Evolutionary conservation across 2,113 vertebrate genomes (phyloP), one percentile per base, ranked within the genome.

Genomic region (Antennarius striatus): DNA sequence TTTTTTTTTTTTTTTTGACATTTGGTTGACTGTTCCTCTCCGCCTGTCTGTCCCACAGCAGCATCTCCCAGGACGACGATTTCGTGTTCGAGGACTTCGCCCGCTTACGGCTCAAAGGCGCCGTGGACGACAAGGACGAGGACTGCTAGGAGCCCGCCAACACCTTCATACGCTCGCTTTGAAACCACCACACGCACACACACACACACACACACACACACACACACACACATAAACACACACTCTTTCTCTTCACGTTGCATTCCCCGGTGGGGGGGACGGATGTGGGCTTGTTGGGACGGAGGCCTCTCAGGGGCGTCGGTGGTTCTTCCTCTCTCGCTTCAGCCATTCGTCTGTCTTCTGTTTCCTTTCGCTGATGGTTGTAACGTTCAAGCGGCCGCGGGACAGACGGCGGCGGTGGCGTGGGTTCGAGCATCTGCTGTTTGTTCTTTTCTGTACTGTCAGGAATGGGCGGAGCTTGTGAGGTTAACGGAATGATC

Each of bases 51-150:
- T 68, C 10, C 55, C 43, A 10, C 82, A 91, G 91, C 86, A 96
- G 94, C 88, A 92, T 94, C 58, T 93, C 90, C 70, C 94, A 94
- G 60, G 95, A 97, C 1, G 96, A 96, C 0, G 96, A 97, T 92
- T 95, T 97, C 1, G 95, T 97, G 56, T 97, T 97, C 12, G 96
- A 97, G 84, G 96, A 97, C 79, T 97, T 97, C 43, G 96, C 96
- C 47, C 92, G 96, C 2, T 92, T 96, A 47, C 90, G 96, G 58
- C 94, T 97, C 62, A 96, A 97, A 86, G 95, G 95, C 28, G 85
- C 88, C 3, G 94, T 95, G 79, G 95, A 96, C 5, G 95, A 97
- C 42, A 94, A 96, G 45, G 94, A 94, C 1, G 94, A 96, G 2
- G 95, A 96, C 78, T 93, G 91, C 89, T 93, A 87, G 88, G 82